Evolutionary conservation across 1,140 invertebrate species (phyloP), one percentile per base, ranked within the genome.

Genomic region (Rhopalosiphum maidis): DNA sequence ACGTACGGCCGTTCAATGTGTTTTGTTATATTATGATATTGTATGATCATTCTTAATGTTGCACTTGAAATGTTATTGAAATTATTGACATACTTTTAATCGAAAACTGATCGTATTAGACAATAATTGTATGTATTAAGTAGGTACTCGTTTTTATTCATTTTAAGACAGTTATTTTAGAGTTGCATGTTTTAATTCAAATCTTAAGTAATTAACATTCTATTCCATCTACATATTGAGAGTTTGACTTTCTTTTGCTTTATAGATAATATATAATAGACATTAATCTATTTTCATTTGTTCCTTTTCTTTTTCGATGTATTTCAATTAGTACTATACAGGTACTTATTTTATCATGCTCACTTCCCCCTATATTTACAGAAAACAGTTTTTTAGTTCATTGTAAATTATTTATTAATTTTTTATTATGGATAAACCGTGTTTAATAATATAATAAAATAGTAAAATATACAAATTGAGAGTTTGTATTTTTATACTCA

Each of bases 71-170:
- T 18, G 30, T 25, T 48, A 22, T 88, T 48, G 43, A 88, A 51
- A 88, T 88, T 22, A 6, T 88, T 88, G 43, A 88, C 86, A 88
- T n/a, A 51, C 18, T 88, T 88, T 88, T 35, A 88, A 35, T 88
- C 21, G 30, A 51, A 86, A 43, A 86, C 9, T 51, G n/a, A 51
- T 51, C 46, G 46, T 43, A 86, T 86, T 86, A 25, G 11, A 41
- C 22, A 41, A 86, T 86, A 86, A 37, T 37, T 5, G 60, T 83
- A 41, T 37, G 21, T 22, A n/a, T 77, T 77, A 77, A 77, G 82
- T 77, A 77, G n/a, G 82, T 83, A 37, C n/a, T 83, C 22, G 35
- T 86, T 25, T 86, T 86, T 86, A 25, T 86, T 86, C 22, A 43
- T 86, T 86, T 86, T 86, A 25, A 86, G 41, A 43, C 22, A 25